phyloP scores from a whole-genome alignment of 2,113 vertebrate species.

The Pelvicachromis taeniatus region DNA sequence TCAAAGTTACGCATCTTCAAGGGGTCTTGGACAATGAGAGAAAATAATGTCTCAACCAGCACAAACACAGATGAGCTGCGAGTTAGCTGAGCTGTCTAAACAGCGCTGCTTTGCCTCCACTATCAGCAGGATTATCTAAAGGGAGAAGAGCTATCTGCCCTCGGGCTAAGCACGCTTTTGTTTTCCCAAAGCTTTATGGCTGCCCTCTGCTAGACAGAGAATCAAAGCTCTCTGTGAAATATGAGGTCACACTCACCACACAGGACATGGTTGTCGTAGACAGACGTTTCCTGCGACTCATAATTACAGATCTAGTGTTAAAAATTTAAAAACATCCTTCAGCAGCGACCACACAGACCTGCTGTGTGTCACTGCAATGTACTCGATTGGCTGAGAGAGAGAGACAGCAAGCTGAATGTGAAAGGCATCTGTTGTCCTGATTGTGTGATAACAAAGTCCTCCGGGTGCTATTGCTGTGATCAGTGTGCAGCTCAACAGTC shows the following conservation, averaged over 20 bases:
- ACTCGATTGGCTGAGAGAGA: not conserved
- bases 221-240: conserved; percentile 23
- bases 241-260: not conserved
- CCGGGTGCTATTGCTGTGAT: not conserved
- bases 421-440: not conserved
- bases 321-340: conserved; percentile 30
- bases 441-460: conserved; percentile 7
- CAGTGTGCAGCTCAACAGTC: conserved; percentile 17
- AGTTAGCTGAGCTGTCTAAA: conserved; percentile 42
- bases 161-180: conserved; percentile 51
- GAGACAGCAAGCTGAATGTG: not conserved
- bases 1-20: conserved; percentile 44
- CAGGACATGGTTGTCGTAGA: conserved; percentile 21
- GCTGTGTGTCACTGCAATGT: not conserved
- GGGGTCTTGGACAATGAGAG: conserved; percentile 28
- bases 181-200: conserved; percentile 57
- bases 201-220: conserved; percentile 30
- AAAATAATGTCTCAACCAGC: conserved; percentile 66
- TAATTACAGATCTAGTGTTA: conserved; percentile 27
- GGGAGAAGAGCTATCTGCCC: conserved; percentile 37
- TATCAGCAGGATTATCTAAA: conserved; percentile 61
- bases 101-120: not conserved
- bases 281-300: not conserved
- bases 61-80: conserved; percentile 54
- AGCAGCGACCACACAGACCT: not conserved